These are phyloP conservation scores for Microvelia longipes DNA, from an alignment of 1,140 invertebrate genomes.

Conservation along the genomic window DNA sequence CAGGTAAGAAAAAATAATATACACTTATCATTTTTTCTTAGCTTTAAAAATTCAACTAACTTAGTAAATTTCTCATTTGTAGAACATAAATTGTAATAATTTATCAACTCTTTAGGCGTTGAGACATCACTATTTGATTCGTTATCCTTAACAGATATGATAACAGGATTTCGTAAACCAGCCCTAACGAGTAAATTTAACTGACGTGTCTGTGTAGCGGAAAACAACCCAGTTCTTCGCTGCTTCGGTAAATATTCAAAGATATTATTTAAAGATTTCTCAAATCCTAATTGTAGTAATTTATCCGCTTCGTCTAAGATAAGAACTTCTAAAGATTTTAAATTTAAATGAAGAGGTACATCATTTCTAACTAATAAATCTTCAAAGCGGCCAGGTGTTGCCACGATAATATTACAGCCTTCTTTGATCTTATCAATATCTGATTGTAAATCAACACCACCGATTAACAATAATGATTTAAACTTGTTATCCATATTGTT, in stretches of 20 bases:
- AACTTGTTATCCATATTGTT: conserved; percentile 34
- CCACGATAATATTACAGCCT: conserved; percentile 74
- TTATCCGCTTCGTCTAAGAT: conserved; percentile 95
- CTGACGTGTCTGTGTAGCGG: conserved; percentile 95
- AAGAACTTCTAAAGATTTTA: conserved; percentile 74
- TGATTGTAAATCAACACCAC: conserved; percentile 56
- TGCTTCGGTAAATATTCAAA: conserved; percentile 82
- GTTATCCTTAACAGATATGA: conserved; percentile 61
- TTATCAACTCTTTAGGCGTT: conserved; percentile 67
- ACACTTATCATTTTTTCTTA: conserved; percentile 51
- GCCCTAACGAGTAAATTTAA: conserved; percentile 80
- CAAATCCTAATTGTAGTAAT: conserved; percentile 83
- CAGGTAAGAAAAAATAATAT: conserved; percentile 93
- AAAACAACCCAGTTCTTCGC: conserved; percentile 89
- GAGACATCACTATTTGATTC: conserved; percentile 27
- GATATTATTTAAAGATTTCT: conserved; percentile 73
- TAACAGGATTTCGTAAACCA: conserved; percentile 84
- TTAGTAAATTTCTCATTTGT: conserved; percentile 58
- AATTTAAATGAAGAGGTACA: conserved; percentile 43
- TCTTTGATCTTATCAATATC: conserved; percentile 52
- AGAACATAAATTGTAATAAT: conserved; percentile 70
- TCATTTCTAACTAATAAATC: conserved; percentile 58
- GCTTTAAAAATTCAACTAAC: conserved; percentile 55
- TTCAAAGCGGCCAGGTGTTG: conserved; percentile 81
- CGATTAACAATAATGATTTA: conserved; percentile 54